Percentiles rank a stretch among this genome's conserved stretches.
Evolutionary conservation across 2,113 vertebrate species (phyloP).

Genomic region (Sardina pilchardus): DNA sequence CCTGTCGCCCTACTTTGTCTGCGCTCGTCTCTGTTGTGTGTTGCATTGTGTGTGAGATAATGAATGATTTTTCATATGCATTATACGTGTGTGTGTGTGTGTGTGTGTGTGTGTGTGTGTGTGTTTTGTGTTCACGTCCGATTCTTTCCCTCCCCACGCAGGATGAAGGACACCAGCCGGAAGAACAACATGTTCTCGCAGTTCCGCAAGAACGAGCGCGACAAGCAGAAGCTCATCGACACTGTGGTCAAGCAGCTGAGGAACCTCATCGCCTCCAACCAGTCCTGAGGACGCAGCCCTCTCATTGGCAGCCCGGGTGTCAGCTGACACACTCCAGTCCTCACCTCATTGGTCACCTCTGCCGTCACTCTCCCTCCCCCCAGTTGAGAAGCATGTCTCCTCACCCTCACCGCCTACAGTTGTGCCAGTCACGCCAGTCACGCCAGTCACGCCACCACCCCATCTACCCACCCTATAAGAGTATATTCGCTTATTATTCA

Average conservation of each 20-base stretch:
- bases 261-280: constrained; percentile 86
- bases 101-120: neutral
- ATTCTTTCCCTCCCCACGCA: constrained; percentile 47
- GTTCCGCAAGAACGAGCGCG: constrained; percentile 93
- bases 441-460: neutral
- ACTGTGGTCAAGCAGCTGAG: constrained; percentile 93
- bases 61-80: neutral
- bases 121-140: neutral
- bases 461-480: neutral
- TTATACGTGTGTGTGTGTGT: neutral
- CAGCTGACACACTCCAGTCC: neutral
- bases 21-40: neutral
- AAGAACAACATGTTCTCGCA: constrained; percentile 94
- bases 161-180: constrained; percentile 92
- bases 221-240: constrained; percentile 95
- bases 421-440: too few relatives aligned
- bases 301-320: neutral
- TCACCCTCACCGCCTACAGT: neutral
- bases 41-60: neutral
- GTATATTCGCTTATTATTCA: neutral
- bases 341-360: neutral
- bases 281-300: constrained; percentile 67
- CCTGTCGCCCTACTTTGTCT: neutral
- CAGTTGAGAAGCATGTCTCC: neutral
- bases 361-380: neutral